Percentiles rank a stretch among this genome's conserved stretches.
phyloP scores from a whole-genome alignment of 2,797 vertebrate genomes.

The Anguilla obscura region DNA sequence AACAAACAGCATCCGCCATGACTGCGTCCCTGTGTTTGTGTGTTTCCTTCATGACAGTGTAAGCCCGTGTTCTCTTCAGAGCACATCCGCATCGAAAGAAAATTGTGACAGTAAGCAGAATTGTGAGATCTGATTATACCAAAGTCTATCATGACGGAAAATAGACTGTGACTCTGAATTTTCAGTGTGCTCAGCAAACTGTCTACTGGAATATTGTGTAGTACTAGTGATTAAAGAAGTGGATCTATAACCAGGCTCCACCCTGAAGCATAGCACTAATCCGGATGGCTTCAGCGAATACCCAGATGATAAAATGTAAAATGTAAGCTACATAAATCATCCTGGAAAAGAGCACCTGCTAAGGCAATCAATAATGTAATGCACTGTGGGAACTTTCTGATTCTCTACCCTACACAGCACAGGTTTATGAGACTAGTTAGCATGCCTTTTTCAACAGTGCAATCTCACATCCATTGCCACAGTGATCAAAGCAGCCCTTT shows the following conservation, averaged over 20 bases:
- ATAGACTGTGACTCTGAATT: neutral
- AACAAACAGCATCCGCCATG: conserved; percentile 15
- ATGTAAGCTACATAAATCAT: neutral
- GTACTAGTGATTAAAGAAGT: neutral
- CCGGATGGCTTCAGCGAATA: neutral
- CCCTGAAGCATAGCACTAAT: neutral
- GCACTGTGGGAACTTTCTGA: neutral
- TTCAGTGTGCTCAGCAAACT: neutral
- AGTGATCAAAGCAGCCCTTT: conserved; percentile 15
- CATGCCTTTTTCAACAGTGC: neutral
- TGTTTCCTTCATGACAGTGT: neutral
- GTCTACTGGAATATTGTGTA: neutral
- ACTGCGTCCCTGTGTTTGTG: neutral
- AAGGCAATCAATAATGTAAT: neutral
- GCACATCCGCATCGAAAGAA: neutral
- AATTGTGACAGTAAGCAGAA: neutral
- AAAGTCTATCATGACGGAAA: neutral
- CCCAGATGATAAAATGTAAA: conserved; percentile 13
- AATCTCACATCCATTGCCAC: neutral
- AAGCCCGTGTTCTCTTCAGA: neutral
- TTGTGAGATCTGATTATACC: neutral
- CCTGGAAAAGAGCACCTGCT: neutral
- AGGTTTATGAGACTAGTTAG: neutral
- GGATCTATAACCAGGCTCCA: conserved; percentile 3
- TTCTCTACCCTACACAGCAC: neutral